Evolutionary conservation across 2,113 vertebrate genomes (phyloP).

Genomic region (Mormyrus lacerda): DNA sequence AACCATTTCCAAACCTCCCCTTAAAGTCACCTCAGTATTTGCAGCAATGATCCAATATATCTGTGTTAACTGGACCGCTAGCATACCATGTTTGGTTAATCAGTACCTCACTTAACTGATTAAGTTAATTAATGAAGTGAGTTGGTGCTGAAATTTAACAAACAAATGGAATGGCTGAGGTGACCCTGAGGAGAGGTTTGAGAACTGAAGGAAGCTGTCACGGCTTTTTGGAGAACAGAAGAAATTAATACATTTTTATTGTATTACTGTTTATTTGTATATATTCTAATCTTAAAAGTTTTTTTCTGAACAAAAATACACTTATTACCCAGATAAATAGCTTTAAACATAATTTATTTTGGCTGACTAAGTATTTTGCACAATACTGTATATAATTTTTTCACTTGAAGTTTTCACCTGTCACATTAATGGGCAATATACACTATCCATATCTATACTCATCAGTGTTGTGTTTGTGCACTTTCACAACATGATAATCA

Average conservation of each 20-base stretch:
- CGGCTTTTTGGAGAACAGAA: neutral
- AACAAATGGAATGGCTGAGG: neutral
- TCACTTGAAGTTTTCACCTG: too few relatives aligned
- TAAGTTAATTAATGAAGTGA: neutral
- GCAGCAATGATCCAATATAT: neutral
- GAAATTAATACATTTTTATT: neutral
- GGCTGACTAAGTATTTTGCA: neutral
- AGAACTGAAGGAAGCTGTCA: neutral
- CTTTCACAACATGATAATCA: too few relatives aligned
- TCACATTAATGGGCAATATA: too few relatives aligned
- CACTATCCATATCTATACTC: too few relatives aligned
- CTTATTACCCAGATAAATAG: neutral
- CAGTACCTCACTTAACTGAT: neutral
- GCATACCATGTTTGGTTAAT: neutral
- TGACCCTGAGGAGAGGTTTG: neutral
- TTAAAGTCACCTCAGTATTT: neutral
- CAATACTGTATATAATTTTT: neutral
- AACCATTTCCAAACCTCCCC: neutral
- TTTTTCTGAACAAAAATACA: neutral
- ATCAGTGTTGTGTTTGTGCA: too few relatives aligned
- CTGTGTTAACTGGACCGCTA: neutral
- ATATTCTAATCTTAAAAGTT: neutral
- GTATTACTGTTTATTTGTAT: neutral
- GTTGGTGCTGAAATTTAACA: neutral
- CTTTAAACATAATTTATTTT: neutral